These are phyloP conservation scores for Meleagris gallopavo DNA, from an alignment of 2,113 vertebrate genomes.

Conservation along the genomic window DNA sequence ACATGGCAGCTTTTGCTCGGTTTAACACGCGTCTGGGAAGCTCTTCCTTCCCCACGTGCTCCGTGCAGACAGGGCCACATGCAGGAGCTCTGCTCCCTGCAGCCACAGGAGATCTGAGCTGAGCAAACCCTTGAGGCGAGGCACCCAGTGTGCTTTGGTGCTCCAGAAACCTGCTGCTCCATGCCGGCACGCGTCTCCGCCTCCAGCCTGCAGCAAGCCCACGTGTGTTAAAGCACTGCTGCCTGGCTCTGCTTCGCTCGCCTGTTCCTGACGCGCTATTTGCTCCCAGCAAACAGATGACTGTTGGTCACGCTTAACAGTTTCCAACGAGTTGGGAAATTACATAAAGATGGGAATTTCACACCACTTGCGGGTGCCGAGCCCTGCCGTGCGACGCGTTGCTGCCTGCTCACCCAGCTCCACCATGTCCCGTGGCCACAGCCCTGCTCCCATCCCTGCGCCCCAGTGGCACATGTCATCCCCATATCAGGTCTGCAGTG, in stretches of 20 bases:
- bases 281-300: conserved; percentile 48
- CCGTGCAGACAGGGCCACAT: not conserved
- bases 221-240: conserved; percentile 3
- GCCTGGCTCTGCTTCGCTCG: not conserved
- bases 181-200: not conserved
- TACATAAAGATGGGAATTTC: conserved; percentile 59
- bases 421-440: not conserved
- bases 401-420: not conserved
- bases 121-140: not conserved
- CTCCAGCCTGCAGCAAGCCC: not conserved
- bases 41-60: not conserved
- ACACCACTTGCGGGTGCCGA: not conserved
- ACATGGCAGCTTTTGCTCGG: not conserved
- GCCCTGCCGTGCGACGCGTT: not conserved
- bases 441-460: rapidly evolving
- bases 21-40: not conserved
- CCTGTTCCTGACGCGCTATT: conserved; percentile 2
- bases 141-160: not conserved
- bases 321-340: conserved; percentile 5
- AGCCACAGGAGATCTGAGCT: not conserved
- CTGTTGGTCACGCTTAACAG: conserved; percentile 60
- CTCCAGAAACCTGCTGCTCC: not conserved
- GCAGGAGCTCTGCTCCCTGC: not conserved
- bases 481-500: not conserved
- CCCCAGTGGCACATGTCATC: not conserved